phyloP scores from a whole-genome alignment of 2,797 vertebrate species.

The Sebastes hubbsi region DNA sequence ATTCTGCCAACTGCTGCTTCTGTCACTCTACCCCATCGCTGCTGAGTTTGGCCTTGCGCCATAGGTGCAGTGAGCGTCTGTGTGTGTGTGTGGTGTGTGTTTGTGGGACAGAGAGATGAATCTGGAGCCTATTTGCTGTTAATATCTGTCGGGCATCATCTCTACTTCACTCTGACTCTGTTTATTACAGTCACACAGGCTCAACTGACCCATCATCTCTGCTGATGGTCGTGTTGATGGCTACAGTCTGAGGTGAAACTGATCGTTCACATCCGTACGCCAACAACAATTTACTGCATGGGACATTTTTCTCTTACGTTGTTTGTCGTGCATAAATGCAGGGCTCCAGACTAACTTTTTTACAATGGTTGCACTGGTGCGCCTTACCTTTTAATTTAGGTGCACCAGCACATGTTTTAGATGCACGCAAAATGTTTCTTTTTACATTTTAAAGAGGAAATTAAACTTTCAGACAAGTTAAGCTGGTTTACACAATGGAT shows the following conservation, averaged over 20 bases:
- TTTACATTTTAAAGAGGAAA: too few relatives aligned
- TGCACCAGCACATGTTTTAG: too few relatives aligned
- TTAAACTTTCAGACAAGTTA: too few relatives aligned
- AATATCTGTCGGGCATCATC: conserved; percentile 56
- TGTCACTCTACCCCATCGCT: conserved; percentile 48
- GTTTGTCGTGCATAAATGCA: background rate
- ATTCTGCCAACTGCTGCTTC: conserved; percentile 64
- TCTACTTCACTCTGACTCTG: conserved; percentile 50
- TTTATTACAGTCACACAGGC: conserved; percentile 41
- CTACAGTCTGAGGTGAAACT: conserved; percentile 24
- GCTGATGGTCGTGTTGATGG: conserved; percentile 24
- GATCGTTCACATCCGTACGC: background rate
- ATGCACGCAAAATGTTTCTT: too few relatives aligned
- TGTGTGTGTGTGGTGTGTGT: conserved; percentile 1
- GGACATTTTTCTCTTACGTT: background rate
- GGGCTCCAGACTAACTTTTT: too few relatives aligned
- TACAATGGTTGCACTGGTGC: too few relatives aligned
- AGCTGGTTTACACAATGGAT: too few relatives aligned
- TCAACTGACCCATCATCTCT: conserved; percentile 54
- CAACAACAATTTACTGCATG: conserved; percentile 2
- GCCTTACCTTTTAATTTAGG: too few relatives aligned
- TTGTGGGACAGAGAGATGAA: conserved; percentile 28
- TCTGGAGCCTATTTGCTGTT: conserved; percentile 55
- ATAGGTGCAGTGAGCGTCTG: conserved; percentile 31
- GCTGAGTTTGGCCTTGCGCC: conserved; percentile 49